phyloP scores from a whole-genome alignment of 2,797 vertebrate species.

The Falco biarmicus region DNA sequence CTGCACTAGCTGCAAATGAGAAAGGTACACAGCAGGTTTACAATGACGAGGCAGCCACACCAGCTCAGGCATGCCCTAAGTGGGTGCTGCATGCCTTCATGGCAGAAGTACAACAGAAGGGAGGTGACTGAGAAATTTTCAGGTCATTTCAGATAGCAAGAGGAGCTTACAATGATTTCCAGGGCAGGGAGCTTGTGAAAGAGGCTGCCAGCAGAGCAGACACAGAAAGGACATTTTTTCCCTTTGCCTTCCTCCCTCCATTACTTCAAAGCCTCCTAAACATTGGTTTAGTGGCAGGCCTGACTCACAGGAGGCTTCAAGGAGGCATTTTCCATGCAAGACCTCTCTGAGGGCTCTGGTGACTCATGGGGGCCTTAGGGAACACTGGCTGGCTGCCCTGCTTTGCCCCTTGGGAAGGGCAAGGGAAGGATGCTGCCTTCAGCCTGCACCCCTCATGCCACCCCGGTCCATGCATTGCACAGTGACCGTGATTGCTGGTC shows the following conservation, averaged over 20 bases:
- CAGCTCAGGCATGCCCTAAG: rapidly evolving
- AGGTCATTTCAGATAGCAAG: background rate
- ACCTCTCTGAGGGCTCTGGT: background rate
- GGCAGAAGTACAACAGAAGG: background rate
- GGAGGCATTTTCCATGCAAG: background rate
- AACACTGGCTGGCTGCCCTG: background rate
- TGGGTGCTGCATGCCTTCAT: rapidly evolving
- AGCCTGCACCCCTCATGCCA: rapidly evolving
- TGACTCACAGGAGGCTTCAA: background rate
- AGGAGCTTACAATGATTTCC: background rate
- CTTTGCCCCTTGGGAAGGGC: background rate
- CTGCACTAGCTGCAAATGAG: background rate
- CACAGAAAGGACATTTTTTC: background rate
- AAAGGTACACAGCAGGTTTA: background rate
- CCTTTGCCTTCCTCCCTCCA: background rate
- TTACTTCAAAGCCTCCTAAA: background rate
- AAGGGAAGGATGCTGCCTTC: background rate
- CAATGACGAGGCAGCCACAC: background rate
- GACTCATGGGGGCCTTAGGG: background rate
- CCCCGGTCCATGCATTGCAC: rapidly evolving
- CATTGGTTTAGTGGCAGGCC: background rate
- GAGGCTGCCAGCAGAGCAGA: background rate
- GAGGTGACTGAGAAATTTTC: background rate
- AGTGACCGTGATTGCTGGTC: background rate
- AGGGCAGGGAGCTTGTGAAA: background rate